Conservation (phyloP, 1,140 invertebrate genomes). For the Drosophila takahashii region DNA sequence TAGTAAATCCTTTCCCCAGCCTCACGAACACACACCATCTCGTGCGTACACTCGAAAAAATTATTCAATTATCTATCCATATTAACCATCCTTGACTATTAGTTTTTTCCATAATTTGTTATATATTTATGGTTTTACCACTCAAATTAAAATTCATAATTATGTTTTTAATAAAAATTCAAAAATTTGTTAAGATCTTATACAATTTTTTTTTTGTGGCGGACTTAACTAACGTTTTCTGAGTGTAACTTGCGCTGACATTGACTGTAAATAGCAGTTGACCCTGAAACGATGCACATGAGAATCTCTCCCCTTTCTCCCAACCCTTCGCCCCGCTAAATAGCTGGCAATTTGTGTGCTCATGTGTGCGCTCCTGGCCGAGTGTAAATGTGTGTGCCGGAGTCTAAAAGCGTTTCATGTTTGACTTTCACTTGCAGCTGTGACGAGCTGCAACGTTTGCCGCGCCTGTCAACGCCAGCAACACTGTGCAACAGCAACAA, state of each 20-base stretch:
- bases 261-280: constrained; percentile 68
- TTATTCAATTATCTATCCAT: not conserved
- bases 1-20: constrained; percentile 35
- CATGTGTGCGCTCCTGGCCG: constrained; percentile 36
- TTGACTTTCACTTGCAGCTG: constrained; percentile 81
- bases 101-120: no score
- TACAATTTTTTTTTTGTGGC: no score
- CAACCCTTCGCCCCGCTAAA: constrained; percentile 23
- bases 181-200: no score
- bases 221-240: no score
- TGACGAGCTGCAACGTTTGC: constrained; percentile 53
- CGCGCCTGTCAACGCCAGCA: constrained; percentile 63
- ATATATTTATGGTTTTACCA: no score
- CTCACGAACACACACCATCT: constrained; percentile 7
- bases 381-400: constrained; percentile 27
- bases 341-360: constrained; percentile 53
- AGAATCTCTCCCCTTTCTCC: constrained; percentile 22
- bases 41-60: not conserved
- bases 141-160: no score
- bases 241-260: constrained; percentile 33
- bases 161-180: no score
- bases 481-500: constrained; percentile 40
- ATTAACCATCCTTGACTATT: no score
- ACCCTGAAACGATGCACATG: constrained; percentile 68
- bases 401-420: constrained; percentile 61